Evolutionary conservation across 2,113 vertebrate genomes (phyloP).

Genomic region (Archilochus colubris): DNA sequence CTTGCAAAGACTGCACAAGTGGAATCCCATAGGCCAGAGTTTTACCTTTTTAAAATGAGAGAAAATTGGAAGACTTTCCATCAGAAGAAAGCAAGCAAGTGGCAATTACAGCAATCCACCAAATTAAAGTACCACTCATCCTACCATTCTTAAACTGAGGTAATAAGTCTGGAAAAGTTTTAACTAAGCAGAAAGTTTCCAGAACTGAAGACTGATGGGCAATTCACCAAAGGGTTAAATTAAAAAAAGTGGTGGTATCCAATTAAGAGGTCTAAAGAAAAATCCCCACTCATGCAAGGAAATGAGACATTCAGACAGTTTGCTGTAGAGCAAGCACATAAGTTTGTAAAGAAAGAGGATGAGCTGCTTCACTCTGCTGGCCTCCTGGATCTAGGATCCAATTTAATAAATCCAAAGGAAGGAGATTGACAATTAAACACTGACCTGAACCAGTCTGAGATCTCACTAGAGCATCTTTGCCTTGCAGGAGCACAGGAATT

Average conservation of each 20-base stretch:
- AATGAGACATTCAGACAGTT: not conserved
- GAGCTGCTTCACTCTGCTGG: not conserved
- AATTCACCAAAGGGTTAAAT: not conserved
- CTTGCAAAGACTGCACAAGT: conserved; percentile 90
- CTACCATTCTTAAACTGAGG: not conserved
- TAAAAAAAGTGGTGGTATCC: not conserved
- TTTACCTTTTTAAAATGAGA: conserved; percentile 83
- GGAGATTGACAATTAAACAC: not conserved
- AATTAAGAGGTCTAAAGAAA: not conserved
- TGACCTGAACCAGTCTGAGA: conserved; percentile 97
- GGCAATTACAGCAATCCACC: not conserved
- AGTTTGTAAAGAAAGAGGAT: rapidly evolving
- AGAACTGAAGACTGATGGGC: not conserved
- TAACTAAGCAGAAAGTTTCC: not conserved
- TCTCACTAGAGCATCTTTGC: conserved; percentile 88
- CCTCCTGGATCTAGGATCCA: not conserved
- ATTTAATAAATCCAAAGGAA: not conserved
- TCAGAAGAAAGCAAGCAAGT: not conserved
- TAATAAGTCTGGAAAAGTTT: not conserved
- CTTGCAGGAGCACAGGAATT: conserved; percentile 86
- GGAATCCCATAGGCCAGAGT: conserved; percentile 93
- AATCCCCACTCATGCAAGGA: not conserved
- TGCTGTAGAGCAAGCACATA: not conserved
- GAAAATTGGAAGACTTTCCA: not conserved
- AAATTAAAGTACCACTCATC: not conserved